phyloP scores from a whole-genome alignment of 2,797 vertebrate genomes.

The Novumbra hubbsi region DNA sequence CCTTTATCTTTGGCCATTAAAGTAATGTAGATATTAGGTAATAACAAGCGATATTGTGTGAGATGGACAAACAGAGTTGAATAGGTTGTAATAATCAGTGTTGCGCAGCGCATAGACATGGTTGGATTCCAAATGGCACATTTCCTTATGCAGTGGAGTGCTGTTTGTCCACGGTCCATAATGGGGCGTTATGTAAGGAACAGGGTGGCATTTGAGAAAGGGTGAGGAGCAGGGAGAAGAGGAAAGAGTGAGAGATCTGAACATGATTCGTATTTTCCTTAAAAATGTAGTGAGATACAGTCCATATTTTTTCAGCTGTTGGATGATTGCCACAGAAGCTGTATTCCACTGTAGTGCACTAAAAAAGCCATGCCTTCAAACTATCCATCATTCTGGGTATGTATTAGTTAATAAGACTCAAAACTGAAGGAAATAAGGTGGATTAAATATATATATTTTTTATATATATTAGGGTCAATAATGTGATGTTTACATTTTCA shows the following conservation, averaged over 20 bases:
- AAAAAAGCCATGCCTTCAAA: no score
- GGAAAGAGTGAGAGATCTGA: no score
- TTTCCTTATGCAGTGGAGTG: not conserved
- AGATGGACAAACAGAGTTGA: conserved; percentile 62
- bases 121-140: conserved; percentile 3
- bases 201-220: not conserved
- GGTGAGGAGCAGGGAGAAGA: no score
- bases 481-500: not conserved
- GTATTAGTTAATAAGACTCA: no score
- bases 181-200: not conserved
- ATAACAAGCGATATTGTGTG: conserved; percentile 67
- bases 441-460: no score
- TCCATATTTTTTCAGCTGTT: no score
- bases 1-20: conserved; percentile 41
- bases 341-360: no score
- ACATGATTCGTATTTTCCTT: no score
- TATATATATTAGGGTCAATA: not conserved
- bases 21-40: conserved; percentile 60
- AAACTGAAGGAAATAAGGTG: no score
- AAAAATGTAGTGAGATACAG: no score
- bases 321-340: no score
- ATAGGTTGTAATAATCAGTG: conserved; percentile 70
- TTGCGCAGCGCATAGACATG: conserved; percentile 46
- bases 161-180: not conserved
- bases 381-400: no score